These are phyloP conservation scores for Ascaphus truei DNA, from an alignment of 2,113 vertebrate genomes.

Conservation along the genomic window DNA sequence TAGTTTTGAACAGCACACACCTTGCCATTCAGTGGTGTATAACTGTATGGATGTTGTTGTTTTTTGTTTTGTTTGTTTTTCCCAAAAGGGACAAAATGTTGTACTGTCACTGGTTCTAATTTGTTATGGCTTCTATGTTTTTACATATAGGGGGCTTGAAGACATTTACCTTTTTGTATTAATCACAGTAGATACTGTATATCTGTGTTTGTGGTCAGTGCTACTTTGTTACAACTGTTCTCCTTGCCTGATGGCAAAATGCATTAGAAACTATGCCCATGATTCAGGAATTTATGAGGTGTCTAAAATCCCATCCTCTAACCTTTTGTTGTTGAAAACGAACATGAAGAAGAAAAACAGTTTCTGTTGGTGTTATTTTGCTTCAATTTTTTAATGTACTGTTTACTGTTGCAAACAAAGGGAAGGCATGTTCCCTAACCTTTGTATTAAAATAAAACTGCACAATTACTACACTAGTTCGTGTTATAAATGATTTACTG, in stretches of 20 bases:
- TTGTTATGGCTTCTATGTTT: background rate
- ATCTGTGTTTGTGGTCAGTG: background rate
- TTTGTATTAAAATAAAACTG: background rate
- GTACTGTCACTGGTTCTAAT: background rate
- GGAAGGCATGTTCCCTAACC: constrained; percentile 21
- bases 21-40: no score
- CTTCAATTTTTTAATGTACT: background rate
- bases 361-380: background rate
- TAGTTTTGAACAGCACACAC: no score
- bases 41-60: no score
- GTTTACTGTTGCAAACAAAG: background rate
- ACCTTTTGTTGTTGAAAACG: background rate
- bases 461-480: background rate
- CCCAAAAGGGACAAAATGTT: background rate
- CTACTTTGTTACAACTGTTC: background rate
- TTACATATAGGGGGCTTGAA: background rate
- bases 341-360: no score
- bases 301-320: background rate
- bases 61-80: background rate
- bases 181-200: background rate
- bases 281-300: background rate
- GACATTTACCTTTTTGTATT: background rate
- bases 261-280: background rate
- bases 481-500: background rate
- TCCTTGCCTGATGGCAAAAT: background rate